Base-by-base conservation (phyloP, 1,140 invertebrate species). In the Papilio glaucus region DNA sequence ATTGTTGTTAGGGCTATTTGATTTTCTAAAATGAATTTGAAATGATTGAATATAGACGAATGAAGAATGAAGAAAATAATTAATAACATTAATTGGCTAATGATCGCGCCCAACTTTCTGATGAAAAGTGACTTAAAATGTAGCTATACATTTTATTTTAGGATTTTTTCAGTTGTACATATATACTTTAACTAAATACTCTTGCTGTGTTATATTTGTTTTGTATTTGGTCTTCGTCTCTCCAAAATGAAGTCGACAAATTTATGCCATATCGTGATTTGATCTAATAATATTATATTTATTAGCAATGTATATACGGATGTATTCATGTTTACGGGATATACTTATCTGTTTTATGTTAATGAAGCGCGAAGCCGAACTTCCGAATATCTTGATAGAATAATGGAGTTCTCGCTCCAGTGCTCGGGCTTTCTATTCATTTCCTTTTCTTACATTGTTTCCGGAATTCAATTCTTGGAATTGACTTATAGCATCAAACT, bases 331-430 rank as follows among this genome's bases (percentile, higher is more conserved):
- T 57, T 57, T 57, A 57, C 21, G 1, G 49, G 49, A 57, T 57
- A 26, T 57, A 57, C 49, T 57, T 57, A 57, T 57, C 49, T 57
- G 49, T 57, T 57, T 57, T 57, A 57, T 57, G 49, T 57, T 57
- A 57, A 57, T 57, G 49, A 57, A 57, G 49, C 49, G 18, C 45
- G 49, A 57, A 57, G 49, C 21, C 49, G 49, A 57, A 57, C 21
- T 57, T 57, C 9, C 49, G 49, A 57, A 57, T 57, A 57, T 57
- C 49, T 57, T 57, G 49, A 57, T 57, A 57, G 24, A 57, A 57
- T 57, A 57, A 57, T 57, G 49, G 49, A 57, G 49, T 57, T 57
- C 49, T 24, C 49, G 9, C 49, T 57, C 49, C 49, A 57, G 12
- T 24, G 21, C 18, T 6, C 0, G 21, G 9, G 21, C 49, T 57